Evolutionary conservation across 2,113 vertebrate genomes (phyloP).

Genomic region (Triplophysa siluroides): DNA sequence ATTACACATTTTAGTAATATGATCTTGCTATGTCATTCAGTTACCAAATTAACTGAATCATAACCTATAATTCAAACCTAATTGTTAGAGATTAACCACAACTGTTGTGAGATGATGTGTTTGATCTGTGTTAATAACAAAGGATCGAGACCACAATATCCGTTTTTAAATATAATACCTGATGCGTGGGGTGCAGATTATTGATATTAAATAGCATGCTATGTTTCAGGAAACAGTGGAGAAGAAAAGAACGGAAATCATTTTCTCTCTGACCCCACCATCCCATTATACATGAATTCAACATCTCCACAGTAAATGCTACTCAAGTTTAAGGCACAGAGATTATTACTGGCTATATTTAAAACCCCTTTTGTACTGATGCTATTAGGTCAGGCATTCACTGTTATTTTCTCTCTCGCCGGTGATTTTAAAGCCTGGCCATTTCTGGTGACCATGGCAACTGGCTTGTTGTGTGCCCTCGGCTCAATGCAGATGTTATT

Average conservation of each 20-base stretch:
- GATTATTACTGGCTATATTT: slow-evolving; percentile 1
- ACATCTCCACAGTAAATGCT: background rate
- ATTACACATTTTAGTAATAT: no score
- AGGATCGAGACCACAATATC: slow-evolving; percentile 32
- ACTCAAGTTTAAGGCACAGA: background rate
- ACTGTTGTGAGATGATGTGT: slow-evolving; percentile 36
- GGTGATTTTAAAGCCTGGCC: background rate
- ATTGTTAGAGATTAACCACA: slow-evolving; percentile 23
- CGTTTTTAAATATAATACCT: slow-evolving; percentile 25
- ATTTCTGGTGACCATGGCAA: slow-evolving; percentile 50
- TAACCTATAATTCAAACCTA: background rate
- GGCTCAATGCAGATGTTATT: background rate
- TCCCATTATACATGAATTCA: no score
- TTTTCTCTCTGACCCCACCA: background rate
- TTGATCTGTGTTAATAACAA: slow-evolving; percentile 20
- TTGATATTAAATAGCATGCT: background rate
- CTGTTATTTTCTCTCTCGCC: slow-evolving; percentile 8
- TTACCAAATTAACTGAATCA: slow-evolving; percentile 18
- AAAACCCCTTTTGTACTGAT: background rate
- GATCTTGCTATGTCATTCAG: background rate
- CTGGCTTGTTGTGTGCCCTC: background rate
- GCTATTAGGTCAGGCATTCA: slow-evolving; percentile 14
- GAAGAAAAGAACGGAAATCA: background rate
- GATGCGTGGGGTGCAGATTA: background rate
- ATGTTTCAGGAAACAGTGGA: background rate